These are phyloP conservation scores for Donacobius atricapilla DNA, from an alignment of 2,113 vertebrate species.

Conservation along the genomic window DNA sequence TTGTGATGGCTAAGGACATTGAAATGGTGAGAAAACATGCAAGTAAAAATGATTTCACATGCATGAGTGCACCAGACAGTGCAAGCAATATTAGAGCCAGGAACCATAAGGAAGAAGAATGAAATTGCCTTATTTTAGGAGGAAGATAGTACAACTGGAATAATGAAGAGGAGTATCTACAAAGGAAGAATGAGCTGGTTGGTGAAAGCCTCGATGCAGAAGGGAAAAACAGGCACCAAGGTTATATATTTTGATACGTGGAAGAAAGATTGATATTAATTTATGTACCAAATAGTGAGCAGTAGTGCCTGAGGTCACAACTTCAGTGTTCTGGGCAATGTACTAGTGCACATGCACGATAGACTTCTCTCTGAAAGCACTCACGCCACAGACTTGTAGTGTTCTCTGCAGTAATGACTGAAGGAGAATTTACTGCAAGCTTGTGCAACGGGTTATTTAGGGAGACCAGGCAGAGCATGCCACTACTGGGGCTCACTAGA, in stretches of 20 bases:
- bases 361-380: background rate
- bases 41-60: background rate
- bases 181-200: background rate
- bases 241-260: fast-evolving
- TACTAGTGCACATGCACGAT: too few species aligned
- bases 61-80: background rate
- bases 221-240: background rate
- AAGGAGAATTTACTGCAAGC: background rate
- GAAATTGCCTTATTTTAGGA: background rate
- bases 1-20: background rate
- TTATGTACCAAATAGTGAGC: background rate
- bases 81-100: background rate
- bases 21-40: background rate
- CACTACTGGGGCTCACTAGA: background rate
- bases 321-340: background rate
- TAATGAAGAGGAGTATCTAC: background rate
- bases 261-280: background rate
- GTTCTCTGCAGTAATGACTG: background rate
- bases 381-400: fast-evolving
- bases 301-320: background rate
- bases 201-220: background rate
- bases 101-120: background rate
- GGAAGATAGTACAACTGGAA: background rate
- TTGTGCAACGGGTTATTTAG: fast-evolving
- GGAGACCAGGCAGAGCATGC: background rate